A percentile compares a stretch with the other conserved stretches of the same genome.
These are phyloP conservation scores for Trichoplusia ni DNA, from an alignment of 1,140 invertebrate species.

Conservation along the genomic window DNA sequence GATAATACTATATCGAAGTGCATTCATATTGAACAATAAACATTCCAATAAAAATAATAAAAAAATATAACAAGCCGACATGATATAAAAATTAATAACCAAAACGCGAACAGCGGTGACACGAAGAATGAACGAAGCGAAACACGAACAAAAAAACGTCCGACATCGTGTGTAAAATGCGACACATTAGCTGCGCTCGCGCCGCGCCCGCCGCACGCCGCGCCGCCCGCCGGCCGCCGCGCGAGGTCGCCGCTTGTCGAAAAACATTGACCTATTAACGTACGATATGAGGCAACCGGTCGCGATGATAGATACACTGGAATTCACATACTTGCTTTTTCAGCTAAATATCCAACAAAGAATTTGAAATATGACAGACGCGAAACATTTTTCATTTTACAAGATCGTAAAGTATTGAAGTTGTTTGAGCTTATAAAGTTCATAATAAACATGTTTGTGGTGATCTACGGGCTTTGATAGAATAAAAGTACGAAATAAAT, in stretches of 20 bases:
- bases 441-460: slow-evolving; percentile 2
- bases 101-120: slow-evolving; percentile 8
- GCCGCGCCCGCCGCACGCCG: neutral
- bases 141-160: slow-evolving; percentile 19
- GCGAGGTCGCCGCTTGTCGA: slow-evolving; percentile 23
- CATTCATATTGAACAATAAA: slow-evolving; percentile 1
- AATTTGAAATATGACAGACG: neutral
- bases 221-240: no score
- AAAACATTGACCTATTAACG: slow-evolving; percentile 49
- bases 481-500: slow-evolving; percentile 26
- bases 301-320: slow-evolving; percentile 17
- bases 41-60: slow-evolving; percentile 2
- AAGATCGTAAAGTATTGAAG: slow-evolving; percentile 3
- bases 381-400: neutral
- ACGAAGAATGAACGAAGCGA: slow-evolving; percentile 6
- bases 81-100: slow-evolving; percentile 22
- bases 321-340: slow-evolving; percentile 14
- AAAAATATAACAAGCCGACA: slow-evolving; percentile 8
- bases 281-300: slow-evolving; percentile 42
- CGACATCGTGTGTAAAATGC: slow-evolving; percentile 11
- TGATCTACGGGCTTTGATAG: slow-evolving; percentile 36
- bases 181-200: slow-evolving; percentile 28
- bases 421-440: neutral
- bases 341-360: neutral
- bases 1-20: neutral